These are phyloP conservation scores for Callospermophilus lateralis DNA, from an alignment of 2,113 vertebrate genomes.

Conservation along the genomic window DNA sequence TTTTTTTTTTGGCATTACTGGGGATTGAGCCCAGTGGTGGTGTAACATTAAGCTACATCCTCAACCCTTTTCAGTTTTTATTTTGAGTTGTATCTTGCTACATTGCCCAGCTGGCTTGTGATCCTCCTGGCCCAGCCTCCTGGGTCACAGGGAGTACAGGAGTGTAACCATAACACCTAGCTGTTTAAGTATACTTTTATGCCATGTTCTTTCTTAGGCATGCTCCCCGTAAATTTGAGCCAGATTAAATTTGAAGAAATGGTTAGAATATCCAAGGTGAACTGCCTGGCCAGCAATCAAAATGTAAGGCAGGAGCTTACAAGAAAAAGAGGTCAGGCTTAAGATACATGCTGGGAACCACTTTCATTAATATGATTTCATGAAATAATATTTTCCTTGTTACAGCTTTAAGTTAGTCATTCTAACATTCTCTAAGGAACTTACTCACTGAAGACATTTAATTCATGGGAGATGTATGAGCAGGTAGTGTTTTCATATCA, in stretches of 20 bases:
- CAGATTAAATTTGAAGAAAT: neutral
- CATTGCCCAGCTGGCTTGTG: no score
- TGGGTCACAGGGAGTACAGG: no score
- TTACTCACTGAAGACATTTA: neutral
- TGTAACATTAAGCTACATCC: no score
- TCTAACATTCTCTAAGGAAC: neutral
- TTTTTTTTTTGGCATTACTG: no score
- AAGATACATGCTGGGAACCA: neutral
- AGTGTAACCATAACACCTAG: no score
- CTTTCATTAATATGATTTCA: neutral
- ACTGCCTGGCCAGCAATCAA: neutral
- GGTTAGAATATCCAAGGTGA: neutral
- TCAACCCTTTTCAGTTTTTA: no score
- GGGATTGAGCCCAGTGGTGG: no score
- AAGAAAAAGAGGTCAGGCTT: neutral
- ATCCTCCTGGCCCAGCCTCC: no score
- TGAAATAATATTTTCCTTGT: neutral
- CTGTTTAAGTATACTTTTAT: neutral
- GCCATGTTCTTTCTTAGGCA: neutral
- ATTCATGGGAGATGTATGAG: neutral
- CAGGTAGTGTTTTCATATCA: conserved; percentile 17
- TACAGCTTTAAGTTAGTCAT: conserved; percentile 7
- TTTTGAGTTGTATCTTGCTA: no score
- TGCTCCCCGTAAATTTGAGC: neutral
- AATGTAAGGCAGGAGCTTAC: neutral